A percentile compares a stretch with the other conserved stretches of the same genome.
Evolutionary conservation across 2,113 vertebrate species (phyloP).

Genomic region (Oncorhynchus mykiss): DNA sequence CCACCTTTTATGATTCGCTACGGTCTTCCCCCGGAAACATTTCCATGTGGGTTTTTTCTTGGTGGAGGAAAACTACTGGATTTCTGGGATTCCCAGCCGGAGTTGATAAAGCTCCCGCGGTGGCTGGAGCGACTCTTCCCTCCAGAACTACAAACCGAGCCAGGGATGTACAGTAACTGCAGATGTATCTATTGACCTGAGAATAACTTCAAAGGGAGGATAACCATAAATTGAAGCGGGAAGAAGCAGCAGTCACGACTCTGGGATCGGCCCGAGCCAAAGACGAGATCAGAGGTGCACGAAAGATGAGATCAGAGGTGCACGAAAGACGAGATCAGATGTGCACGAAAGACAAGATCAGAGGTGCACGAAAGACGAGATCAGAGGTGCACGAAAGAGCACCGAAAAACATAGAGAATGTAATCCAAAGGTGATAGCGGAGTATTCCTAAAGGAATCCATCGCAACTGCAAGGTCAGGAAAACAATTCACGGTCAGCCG

Average conservation of each 20-base stretch:
- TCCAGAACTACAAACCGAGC: conserved; percentile 54
- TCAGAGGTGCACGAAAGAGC: background rate
- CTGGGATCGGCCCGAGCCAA: conserved; percentile 7
- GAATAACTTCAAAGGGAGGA: conserved; percentile 22
- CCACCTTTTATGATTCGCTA: conserved; percentile 36
- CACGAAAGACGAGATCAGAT: background rate
- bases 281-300: too few relatives aligned
- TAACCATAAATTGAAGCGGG: conserved; percentile 8
- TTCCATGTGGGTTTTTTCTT: conserved; percentile 23
- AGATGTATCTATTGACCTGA: conserved; percentile 22
- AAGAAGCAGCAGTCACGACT: conserved; percentile 25
- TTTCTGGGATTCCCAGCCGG: conserved; percentile 53
- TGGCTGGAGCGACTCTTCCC: conserved; percentile 40
- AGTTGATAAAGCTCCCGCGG: conserved; percentile 55
- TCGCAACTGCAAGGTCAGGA: background rate
- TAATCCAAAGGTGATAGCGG: background rate
- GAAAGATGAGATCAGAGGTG: background rate
- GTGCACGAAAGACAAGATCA: background rate
- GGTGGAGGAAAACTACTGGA: conserved; percentile 9
- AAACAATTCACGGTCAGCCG: background rate
- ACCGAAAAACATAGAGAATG: background rate
- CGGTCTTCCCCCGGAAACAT: conserved; percentile 43
- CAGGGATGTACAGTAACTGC: conserved; percentile 12
- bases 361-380: background rate
- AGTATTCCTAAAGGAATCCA: background rate